Base-by-base conservation (phyloP, 2,113 vertebrate species). In the Melanotaenia duboulayi region DNA sequence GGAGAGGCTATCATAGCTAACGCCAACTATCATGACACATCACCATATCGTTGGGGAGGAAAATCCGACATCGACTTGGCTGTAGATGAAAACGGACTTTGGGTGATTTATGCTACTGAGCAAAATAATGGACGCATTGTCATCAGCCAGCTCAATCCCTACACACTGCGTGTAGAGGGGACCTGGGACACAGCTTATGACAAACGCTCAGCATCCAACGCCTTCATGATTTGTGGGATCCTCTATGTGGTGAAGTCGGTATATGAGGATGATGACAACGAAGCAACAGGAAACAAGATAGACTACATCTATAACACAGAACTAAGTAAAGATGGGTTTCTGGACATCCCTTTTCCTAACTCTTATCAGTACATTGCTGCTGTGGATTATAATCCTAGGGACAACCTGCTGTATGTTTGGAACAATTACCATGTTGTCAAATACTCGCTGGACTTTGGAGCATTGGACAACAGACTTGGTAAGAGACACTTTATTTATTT, bases 201-300 rank as follows among this genome's bases (percentile, higher is more conserved):
- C 89, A 99, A 99, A 83, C 94, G 98, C 55, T 99, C 98, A 0
- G 98, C 98, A 20, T 99, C 98, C 57, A 99, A 99, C 0, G 97
- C 98, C n/a, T 99, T 99, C 87, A 99, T 99, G 98, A 96, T 99
- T 75, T 99, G 98, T 82, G 98, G 98, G 20, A 96, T 99, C 92
- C 94, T 99, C 20, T 99, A 99, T 1, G 98, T 99, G 40, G 95
- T 99, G 28, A 98, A 97, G 85, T 96, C 96, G 0, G 98, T 99
- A 11, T 99, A 99, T 14, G 98, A 99, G 89, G 98, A 99, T 17
- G 98, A 99, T 0, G 98, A 99, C 87, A 99, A 99, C 10, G 98
- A 99, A 87, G 96, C 98, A 44, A 98, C 98, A 0, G 98, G 98
- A 55, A 99, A 99, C 93, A 99, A 98, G 91, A 98, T 99, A 51